A percentile compares a stretch with the other conserved stretches of the same genome.
phyloP scores from a whole-genome alignment of 2,797 vertebrate species.

The Poeciliopsis turneri region DNA sequence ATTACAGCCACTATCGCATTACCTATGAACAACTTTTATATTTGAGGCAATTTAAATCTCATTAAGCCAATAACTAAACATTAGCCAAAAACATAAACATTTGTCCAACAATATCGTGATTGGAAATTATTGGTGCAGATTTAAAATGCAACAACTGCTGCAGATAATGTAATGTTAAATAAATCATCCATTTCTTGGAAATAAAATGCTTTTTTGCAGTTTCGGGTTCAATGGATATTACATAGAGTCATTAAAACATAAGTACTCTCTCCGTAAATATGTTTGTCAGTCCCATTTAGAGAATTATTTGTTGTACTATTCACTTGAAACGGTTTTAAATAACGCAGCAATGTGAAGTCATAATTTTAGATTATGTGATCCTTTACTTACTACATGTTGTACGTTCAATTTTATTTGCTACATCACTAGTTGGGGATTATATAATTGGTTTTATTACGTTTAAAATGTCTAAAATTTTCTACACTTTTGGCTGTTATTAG shows the following conservation, averaged over 20 bases:
- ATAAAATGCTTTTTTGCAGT: neutral
- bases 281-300: neutral
- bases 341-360: neutral
- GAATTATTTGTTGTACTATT: neutral
- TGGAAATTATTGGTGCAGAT: neutral
- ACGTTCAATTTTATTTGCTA: neutral
- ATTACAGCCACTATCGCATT: neutral
- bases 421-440: neutral
- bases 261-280: neutral
- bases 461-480: neutral
- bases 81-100: neutral
- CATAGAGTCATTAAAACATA: too few relatives aligned
- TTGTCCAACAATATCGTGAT: neutral
- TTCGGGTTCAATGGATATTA: neutral
- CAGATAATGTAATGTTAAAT: neutral
- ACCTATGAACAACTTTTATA: neutral
- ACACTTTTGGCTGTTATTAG: neutral
- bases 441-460: neutral
- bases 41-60: neutral
- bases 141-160: neutral
- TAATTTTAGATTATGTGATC: neutral
- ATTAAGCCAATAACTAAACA: neutral
- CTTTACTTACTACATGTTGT: neutral
- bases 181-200: neutral
- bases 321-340: neutral